Conservation (phyloP, 2,888 invertebrate genomes). For the Argyra leucocephala region DNA sequence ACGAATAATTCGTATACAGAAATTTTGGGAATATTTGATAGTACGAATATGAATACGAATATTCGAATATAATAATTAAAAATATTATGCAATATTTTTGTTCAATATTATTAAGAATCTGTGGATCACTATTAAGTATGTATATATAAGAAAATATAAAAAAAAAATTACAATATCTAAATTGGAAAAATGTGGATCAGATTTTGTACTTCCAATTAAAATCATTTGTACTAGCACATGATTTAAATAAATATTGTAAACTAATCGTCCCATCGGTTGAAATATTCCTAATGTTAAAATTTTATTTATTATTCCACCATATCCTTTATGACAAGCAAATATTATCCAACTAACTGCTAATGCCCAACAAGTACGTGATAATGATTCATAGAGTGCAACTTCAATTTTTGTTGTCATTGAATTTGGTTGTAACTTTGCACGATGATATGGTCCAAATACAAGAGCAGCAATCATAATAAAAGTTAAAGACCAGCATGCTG, state of each 20-base stretch:
- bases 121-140: too few relatives aligned
- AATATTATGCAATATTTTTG: too few relatives aligned
- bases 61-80: too few relatives aligned
- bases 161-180: constrained; percentile 19
- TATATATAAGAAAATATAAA: too few relatives aligned
- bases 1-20: too few relatives aligned
- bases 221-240: constrained; percentile 23
- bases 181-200: constrained; percentile 20
- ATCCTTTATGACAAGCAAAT: constrained; percentile 25
- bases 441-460: constrained; percentile 21
- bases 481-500: constrained; percentile 21
- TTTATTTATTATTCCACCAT: constrained; percentile 24
- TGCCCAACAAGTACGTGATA: constrained; percentile 23
- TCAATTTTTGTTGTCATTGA: constrained; percentile 15
- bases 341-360: constrained; percentile 25
- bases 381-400: constrained; percentile 21
- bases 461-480: constrained; percentile 17
- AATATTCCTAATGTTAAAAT: constrained; percentile 24
- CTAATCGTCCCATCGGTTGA: constrained; percentile 25
- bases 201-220: constrained; percentile 16
- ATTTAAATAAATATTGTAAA: constrained; percentile 24
- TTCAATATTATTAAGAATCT: too few relatives aligned
- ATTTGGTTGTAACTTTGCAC: not conserved
- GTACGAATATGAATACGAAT: too few relatives aligned
- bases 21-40: too few relatives aligned